phyloP scores from a whole-genome alignment of 2,797 vertebrate species.

The Cyprinella venusta region DNA sequence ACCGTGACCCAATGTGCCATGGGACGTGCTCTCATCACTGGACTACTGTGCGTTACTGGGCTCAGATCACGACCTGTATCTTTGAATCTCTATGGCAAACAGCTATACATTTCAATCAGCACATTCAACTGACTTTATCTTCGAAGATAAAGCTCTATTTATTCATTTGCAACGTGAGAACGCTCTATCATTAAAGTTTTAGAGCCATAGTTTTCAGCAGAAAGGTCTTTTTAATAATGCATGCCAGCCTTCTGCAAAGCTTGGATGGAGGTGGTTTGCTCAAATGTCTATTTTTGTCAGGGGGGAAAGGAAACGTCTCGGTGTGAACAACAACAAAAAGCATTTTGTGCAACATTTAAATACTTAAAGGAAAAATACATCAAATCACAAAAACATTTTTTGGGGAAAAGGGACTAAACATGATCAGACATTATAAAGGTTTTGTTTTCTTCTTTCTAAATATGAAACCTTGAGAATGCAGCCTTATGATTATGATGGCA shows the following conservation, averaged over 20 bases:
- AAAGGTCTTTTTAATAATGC: slow-evolving; percentile 62
- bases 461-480: background rate
- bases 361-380: background rate
- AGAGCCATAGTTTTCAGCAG: slow-evolving; percentile 61
- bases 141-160: slow-evolving; percentile 53
- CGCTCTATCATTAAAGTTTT: slow-evolving; percentile 67
- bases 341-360: slow-evolving; percentile 4
- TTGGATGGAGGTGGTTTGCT: slow-evolving; percentile 46
- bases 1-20: slow-evolving; percentile 51
- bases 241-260: slow-evolving; percentile 49
- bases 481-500: background rate
- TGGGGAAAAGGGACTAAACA: background rate
- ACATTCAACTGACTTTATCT: slow-evolving; percentile 34
- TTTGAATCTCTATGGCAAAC: slow-evolving; percentile 29
- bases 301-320: background rate
- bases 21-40: slow-evolving; percentile 39
- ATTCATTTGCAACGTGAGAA: slow-evolving; percentile 62
- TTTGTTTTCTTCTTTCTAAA: background rate
- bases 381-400: background rate
- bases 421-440: background rate
- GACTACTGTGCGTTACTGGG: slow-evolving; percentile 21
- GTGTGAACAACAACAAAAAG: slow-evolving; percentile 24
- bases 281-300: slow-evolving; percentile 48
- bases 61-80: background rate
- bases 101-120: slow-evolving; percentile 14